A percentile compares a stretch with the other conserved stretches of the same genome.
Evolutionary conservation across 2,888 invertebrate genomes (phyloP).

Genomic region (Andrena marginata): DNA sequence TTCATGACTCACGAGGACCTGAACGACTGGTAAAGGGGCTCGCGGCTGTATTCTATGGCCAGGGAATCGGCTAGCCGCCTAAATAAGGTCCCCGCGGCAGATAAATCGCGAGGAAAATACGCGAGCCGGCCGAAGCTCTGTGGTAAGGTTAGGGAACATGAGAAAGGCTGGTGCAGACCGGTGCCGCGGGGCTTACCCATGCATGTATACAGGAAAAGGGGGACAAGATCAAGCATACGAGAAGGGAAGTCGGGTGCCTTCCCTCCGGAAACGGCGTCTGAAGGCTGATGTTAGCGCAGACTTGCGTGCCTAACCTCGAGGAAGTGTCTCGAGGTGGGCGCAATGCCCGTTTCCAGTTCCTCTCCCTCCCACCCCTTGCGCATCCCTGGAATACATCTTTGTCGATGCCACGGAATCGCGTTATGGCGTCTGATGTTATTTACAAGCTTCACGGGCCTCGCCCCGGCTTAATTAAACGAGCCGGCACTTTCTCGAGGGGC

Average conservation of each 20-base stretch:
- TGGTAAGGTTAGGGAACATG: background rate
- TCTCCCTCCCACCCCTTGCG: background rate
- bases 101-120: background rate
- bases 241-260: constrained; percentile 62
- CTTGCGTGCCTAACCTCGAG: constrained; percentile 59
- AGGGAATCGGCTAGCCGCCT: background rate
- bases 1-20: too few relatives aligned
- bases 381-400: background rate
- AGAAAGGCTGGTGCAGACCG: constrained; percentile 5
- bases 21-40: too few relatives aligned
- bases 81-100: background rate
- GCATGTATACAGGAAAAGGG: constrained; percentile 66
- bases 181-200: constrained; percentile 45
- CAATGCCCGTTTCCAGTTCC: constrained; percentile 33
- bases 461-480: constrained; percentile 34
- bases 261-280: constrained; percentile 66
- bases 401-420: constrained; percentile 29
- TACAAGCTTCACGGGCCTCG: constrained; percentile 10
- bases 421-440: constrained; percentile 21
- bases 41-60: background rate
- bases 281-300: constrained; percentile 58
- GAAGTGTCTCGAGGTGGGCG: constrained; percentile 26
- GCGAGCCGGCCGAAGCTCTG: background rate
- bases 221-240: constrained; percentile 61
- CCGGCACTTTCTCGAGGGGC: constrained; percentile 7